A percentile compares a stretch with the other conserved stretches of the same genome.
These are phyloP conservation scores for Bolinopsis microptera DNA, from an alignment of 37 sponge, comb jelly and placozoan species.

Conservation along the genomic window DNA sequence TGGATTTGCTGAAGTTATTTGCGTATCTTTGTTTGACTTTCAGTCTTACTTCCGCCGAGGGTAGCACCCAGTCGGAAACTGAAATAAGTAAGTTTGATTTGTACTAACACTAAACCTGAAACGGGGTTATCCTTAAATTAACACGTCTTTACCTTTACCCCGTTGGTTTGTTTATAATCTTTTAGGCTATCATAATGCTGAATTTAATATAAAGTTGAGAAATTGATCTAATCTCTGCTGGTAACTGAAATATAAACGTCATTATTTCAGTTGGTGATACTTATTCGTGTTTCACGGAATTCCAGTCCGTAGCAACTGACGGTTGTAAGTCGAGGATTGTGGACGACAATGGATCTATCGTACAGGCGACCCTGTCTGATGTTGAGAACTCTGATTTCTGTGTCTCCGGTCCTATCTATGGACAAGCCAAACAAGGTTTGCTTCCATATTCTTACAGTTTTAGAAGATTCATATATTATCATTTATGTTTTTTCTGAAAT, in stretches of 20 bases:
- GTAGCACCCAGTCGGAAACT: background rate
- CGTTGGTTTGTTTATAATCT: no score
- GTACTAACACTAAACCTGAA: no score
- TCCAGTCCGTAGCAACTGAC: constrained; percentile 12
- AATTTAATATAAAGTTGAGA: no score
- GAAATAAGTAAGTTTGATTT: background rate
- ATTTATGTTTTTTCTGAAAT: no score
- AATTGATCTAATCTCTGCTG: no score
- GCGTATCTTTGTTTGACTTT: background rate
- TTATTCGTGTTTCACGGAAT: constrained; percentile 36
- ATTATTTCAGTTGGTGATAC: constrained; percentile 63
- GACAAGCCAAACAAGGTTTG: constrained; percentile 30
- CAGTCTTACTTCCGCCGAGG: background rate
- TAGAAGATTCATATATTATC: no score
- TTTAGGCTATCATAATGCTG: no score
- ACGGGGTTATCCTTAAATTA: no score
- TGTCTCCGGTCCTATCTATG: constrained; percentile 36
- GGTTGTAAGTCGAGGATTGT: background rate
- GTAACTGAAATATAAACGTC: no score
- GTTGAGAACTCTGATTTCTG: constrained; percentile 4
- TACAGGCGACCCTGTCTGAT: background rate
- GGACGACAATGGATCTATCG: background rate
- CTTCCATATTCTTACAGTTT: no score
- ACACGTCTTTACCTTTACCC: no score
- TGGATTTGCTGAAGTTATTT: background rate